Evolutionary conservation across 2,888 invertebrate genomes (phyloP).

Genomic region (Hedya salicella): DNA sequence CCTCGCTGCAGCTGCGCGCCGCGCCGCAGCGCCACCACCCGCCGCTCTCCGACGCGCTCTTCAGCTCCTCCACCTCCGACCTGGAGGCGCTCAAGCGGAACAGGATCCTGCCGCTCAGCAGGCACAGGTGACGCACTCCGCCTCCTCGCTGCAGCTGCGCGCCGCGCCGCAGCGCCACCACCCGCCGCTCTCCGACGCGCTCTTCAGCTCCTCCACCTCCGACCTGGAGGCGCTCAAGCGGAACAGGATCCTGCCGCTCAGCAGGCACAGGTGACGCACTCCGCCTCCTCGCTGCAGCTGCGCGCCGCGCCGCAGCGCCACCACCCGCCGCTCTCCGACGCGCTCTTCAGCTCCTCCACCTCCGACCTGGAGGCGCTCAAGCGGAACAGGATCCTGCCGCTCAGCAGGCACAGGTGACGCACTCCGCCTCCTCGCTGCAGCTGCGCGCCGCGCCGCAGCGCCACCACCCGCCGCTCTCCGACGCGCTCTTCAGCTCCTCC

Average conservation of each 20-base stretch:
- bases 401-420: constrained; percentile 14
- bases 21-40: no score
- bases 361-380: background rate
- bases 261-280: background rate
- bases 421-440: background rate
- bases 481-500: constrained; percentile 63
- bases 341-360: constrained; percentile 3
- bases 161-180: constrained; percentile 14
- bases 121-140: background rate
- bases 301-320: no score
- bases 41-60: no score
- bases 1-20: no score
- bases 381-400: constrained; percentile 9
- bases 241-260: no score
- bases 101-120: constrained; percentile 21
- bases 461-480: constrained; percentile 37
- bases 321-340: no score
- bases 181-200: constrained; percentile 50
- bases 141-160: background rate
- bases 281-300: no score
- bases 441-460: constrained; percentile 18
- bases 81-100: background rate
- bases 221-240: constrained; percentile 73
- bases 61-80: background rate
- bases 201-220: constrained; percentile 67